Conservation (phyloP, 2,113 vertebrate genomes). For the Cynopterus brachyotis region DNA sequence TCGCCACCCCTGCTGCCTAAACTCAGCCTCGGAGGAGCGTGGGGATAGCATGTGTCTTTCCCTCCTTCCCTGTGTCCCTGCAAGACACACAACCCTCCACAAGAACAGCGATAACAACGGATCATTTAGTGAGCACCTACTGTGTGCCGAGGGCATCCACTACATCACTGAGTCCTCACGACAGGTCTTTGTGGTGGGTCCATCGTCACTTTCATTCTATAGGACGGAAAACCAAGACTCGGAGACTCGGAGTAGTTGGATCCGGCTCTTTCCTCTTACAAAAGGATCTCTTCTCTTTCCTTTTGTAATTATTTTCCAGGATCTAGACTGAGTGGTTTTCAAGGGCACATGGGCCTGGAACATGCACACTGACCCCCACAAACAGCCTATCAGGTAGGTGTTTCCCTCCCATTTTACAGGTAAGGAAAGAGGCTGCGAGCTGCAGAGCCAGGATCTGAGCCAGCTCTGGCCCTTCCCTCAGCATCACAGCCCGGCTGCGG, state of each 20-base stretch:
- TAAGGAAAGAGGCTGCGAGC: background rate
- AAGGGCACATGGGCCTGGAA: background rate
- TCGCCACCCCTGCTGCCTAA: background rate
- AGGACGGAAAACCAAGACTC: background rate
- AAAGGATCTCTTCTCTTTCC: background rate
- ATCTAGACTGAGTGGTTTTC: background rate
- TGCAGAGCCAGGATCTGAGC: background rate
- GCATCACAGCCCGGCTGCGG: background rate
- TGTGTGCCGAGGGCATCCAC: too few relatives aligned
- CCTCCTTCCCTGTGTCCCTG: background rate
- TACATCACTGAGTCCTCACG: background rate
- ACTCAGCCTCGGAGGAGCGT: background rate
- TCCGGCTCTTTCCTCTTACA: background rate
- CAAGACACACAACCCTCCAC: background rate
- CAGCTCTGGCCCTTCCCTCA: background rate
- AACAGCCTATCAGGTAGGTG: background rate
- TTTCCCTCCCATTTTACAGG: background rate
- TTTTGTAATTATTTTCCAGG: background rate
- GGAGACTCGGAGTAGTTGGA: background rate
- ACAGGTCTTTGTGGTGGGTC: background rate
- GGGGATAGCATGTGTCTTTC: accelerated
- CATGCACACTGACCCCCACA: background rate
- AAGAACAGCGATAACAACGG: background rate
- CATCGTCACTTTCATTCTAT: background rate
- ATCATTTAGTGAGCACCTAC: background rate